Evolutionary conservation across 2,888 invertebrate genomes (phyloP), one percentile per base, ranked within the genome.

Genomic region (Pheosia tremula): DNA sequence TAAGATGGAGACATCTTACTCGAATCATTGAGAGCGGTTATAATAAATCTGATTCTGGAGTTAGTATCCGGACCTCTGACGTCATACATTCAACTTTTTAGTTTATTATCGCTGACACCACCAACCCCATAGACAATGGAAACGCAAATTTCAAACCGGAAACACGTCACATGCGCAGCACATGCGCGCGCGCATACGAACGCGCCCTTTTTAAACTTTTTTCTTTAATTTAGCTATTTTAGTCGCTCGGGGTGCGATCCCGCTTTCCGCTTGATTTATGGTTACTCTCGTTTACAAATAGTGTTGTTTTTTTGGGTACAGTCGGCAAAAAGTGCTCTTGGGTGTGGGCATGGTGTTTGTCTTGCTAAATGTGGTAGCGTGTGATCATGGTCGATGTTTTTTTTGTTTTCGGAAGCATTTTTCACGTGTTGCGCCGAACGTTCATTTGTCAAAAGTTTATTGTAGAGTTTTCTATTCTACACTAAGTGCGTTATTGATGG

Each of bases 141-240:
- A 45, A 75, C 79, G 83, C 89, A 90, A 90, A 88, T 88, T 84
- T 82, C 78, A 79, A 83, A 89, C 90, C 92, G 93, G 93, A 93
- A 93, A 90, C 85, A 75, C 88, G 83, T 87, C 92, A 93, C 87
- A 89, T 92, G 93, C 79, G 73, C 81, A 66, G 80, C 92, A 93
- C 90, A 91, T 92, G 93, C 88, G 88, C 86, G 58, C 62, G 83
- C 86, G 84, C 88, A 84, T 74, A 79, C 79, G 77, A 76, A 79
- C 78, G 71, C 78, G 85, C 89, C 89, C 85, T 90, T 91, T 91
- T 90, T 86, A 83, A 77, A 74, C 79, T 80, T 82, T 79, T 74
- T 75, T 71, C 57, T 83, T 83, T 78, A 84, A 83, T 86, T 85
- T 82, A 78, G 79, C 83, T 88, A 87, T 90, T 88, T 87, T 80